Base-by-base conservation (phyloP, 2,888 invertebrate species). In the Rhingia campestris region DNA sequence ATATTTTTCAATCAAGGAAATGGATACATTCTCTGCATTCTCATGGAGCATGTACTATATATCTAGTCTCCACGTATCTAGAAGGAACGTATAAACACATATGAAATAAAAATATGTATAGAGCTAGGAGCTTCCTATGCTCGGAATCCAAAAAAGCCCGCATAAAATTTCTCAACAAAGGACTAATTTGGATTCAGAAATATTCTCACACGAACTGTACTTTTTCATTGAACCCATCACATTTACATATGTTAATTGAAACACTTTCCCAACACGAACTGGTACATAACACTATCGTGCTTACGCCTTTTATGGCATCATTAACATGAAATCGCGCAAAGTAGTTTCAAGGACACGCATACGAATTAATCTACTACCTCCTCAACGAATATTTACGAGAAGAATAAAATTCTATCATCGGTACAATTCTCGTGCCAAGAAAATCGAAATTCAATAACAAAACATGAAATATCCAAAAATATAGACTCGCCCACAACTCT, bases 321-420 rank as follows among this genome's bases (percentile, higher is more conserved):
- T 49, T 58, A 49, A 32, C 58, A 70, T 58, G 39, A 70, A 37
- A 70, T 39, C 14, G 47, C 56, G 37, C 2, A 2, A 12, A 22
- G 7, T 22, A 22, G 22, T 14, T 14, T 9, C 49, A 14, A 7
- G 4, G 37, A 35, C 5, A 10, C 10, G 45, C 35, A 39, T 22
- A 43, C 7, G 7, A 45, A 64, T 22, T 14, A 14, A 4, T n/a
- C 12, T 45, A 14, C 33, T 33, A 7, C 43, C 6, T 14, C 22
- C 2, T 22, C 22, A 2, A 22, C 1, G 22, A 2, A 2, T 22
- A 22, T 22, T 2, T 22, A 22, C 22, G 2, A 22, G 22, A 22
- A 22, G 22, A 22, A 58, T 4, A 4, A 22, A 32, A n/a, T 32
- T 39, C 9, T 49, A n/a, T 10, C 41, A 12, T 4, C 30, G 22